Percentiles rank a stretch among this genome's conserved stretches.
Evolutionary conservation across 30 jellyfish, hydroid and myxozoan species (phyloP).

Genomic region (Aurelia aurita): DNA sequence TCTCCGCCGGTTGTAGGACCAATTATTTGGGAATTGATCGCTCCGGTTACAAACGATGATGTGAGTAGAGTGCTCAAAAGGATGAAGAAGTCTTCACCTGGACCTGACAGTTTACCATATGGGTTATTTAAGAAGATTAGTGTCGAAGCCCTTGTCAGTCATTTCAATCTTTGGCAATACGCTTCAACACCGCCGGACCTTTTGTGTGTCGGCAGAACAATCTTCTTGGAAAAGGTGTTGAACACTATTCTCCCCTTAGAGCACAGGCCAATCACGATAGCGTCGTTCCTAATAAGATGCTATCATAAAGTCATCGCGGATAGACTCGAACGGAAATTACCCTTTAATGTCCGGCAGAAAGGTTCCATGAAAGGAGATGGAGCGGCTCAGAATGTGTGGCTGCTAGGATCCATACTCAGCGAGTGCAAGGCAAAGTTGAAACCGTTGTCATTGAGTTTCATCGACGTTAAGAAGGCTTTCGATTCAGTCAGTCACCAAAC

Average conservation of each 20-base stretch:
- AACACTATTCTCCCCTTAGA: background rate
- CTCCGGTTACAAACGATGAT: constrained; percentile 14
- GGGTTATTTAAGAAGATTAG: background rate
- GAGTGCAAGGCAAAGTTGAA: background rate
- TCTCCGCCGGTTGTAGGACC: background rate
- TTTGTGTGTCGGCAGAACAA: constrained; percentile 3
- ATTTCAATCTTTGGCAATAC: constrained; percentile 12
- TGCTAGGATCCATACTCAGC: background rate
- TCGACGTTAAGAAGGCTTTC: constrained; percentile 4
- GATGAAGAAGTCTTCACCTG: constrained; percentile 3
- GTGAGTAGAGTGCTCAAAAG: background rate
- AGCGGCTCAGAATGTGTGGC: constrained; percentile 28
- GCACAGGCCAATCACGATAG: constrained; percentile 30
- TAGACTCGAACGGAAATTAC: constrained; percentile 1
- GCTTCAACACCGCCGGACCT: constrained; percentile 13
- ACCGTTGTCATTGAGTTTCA: background rate
- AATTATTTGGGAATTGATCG: background rate
- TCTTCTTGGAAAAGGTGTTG: constrained; percentile 6
- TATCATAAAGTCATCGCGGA: constrained; percentile 5
- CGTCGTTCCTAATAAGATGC: background rate
- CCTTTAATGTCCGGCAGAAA: constrained; percentile 21
- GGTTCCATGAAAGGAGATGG: constrained; percentile 29
- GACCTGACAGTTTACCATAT: constrained; percentile 2
- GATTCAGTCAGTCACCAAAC: no score
- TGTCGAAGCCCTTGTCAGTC: constrained; percentile 3